Evolutionary conservation across 2,797 vertebrate species (phyloP).

Genomic region (Limosa lapponica): DNA sequence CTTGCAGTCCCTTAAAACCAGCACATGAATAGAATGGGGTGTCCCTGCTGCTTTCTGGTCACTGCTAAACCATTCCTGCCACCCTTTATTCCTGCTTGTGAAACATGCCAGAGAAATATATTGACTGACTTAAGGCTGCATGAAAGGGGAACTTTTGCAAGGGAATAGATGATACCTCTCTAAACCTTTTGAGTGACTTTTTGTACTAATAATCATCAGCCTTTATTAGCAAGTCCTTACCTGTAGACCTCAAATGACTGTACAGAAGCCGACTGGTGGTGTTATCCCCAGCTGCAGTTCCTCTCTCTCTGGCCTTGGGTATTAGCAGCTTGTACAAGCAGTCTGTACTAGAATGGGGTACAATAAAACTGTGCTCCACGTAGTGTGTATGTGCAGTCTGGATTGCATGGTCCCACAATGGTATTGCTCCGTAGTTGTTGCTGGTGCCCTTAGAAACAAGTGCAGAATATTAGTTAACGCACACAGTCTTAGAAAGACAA

Average conservation of each 20-base stretch:
- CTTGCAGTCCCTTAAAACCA: background rate
- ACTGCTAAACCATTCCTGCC: background rate
- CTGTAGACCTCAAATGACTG: background rate
- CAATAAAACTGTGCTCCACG: fast-evolving
- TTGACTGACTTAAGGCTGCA: background rate
- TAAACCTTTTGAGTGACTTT: background rate
- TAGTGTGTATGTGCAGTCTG: background rate
- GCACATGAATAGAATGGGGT: background rate
- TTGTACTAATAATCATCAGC: background rate
- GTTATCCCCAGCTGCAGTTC: background rate
- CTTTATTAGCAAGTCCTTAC: background rate
- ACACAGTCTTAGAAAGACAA: background rate
- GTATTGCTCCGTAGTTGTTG: background rate
- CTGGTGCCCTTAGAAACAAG: background rate
- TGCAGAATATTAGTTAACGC: background rate
- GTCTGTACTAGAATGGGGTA: background rate
- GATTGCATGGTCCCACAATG: background rate
- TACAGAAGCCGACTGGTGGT: background rate
- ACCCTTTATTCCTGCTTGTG: background rate
- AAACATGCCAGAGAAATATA: background rate
- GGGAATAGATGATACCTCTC: background rate
- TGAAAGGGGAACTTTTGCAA: background rate
- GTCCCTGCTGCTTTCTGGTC: background rate
- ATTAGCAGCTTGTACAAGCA: background rate
- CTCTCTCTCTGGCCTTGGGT: background rate